Evolutionary conservation across 2,888 invertebrate species (phyloP).

Genomic region (Ophion ventricosus): DNA sequence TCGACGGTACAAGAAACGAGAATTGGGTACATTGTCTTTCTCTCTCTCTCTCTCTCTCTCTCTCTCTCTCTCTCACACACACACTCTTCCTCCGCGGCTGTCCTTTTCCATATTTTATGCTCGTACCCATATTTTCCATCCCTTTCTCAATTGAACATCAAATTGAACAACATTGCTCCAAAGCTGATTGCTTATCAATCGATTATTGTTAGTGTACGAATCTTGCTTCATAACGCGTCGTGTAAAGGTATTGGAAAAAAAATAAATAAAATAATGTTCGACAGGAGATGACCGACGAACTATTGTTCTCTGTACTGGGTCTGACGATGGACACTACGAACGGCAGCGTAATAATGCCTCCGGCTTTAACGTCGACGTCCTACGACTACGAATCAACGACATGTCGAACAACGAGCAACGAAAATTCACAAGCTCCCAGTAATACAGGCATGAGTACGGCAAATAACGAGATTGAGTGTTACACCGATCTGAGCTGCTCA

Average conservation of each 20-base stretch:
- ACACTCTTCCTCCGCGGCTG: background rate
- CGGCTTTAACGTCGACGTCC: conserved; percentile 66
- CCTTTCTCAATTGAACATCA: background rate
- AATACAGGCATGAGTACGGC: conserved; percentile 37
- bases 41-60: background rate
- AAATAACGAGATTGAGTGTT: conserved; percentile 74
- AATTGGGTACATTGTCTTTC: background rate
- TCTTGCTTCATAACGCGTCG: conserved; percentile 12
- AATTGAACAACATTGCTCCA: background rate
- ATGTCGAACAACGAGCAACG: conserved; percentile 70
- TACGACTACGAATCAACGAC: conserved; percentile 76
- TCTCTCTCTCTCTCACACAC: background rate
- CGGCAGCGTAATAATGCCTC: conserved; percentile 71
- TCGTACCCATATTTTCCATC: background rate
- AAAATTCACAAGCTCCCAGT: conserved; percentile 58
- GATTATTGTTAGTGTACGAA: conserved; percentile 28
- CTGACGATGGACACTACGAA: conserved; percentile 72
- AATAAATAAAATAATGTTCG: background rate
- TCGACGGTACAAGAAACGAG: conserved; percentile 21
- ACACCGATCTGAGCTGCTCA: conserved; percentile 78
- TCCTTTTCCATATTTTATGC: background rate
- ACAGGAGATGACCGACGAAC: conserved; percentile 80
- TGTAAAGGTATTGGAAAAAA: background rate
- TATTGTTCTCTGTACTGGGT: conserved; percentile 80
- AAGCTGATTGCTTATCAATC: conserved; percentile 18